Percentiles rank a stretch among this genome's conserved stretches.
Conservation (phyloP, 2,113 vertebrate genomes). For the Lethenteron reissneri region DNA sequence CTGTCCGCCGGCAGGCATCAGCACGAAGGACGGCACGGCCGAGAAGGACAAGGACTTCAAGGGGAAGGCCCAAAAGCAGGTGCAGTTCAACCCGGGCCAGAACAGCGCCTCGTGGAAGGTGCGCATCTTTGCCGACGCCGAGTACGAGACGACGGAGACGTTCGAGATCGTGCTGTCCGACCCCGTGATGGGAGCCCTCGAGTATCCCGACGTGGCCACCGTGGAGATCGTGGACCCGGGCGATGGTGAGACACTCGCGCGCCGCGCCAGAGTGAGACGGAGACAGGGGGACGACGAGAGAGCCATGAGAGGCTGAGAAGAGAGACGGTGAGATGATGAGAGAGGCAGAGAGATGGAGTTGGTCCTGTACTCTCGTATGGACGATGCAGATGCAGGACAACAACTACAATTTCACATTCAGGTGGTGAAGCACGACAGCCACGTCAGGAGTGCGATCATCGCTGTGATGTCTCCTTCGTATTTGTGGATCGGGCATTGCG, state of each 20-base stretch:
- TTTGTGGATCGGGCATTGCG: too few relatives aligned
- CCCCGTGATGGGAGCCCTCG: constrained; percentile 42
- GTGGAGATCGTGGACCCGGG: constrained; percentile 52
- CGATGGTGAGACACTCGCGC: constrained; percentile 26
- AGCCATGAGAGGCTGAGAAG: too few relatives aligned
- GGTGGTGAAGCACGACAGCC: too few relatives aligned
- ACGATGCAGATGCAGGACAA: too few relatives aligned
- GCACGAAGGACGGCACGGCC: constrained; percentile 42
- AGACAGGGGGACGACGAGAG: too few relatives aligned
- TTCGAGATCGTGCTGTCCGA: constrained; percentile 50
- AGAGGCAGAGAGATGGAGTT: too few relatives aligned
- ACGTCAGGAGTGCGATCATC: too few relatives aligned
- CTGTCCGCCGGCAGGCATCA: constrained; percentile 25
- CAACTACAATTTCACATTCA: too few relatives aligned
- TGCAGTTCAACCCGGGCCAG: constrained; percentile 53
- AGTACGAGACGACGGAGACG: constrained; percentile 48
- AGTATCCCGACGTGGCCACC: constrained; percentile 30
- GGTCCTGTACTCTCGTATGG: too few relatives aligned
- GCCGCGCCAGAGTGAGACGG: too few relatives aligned
- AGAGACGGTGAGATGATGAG: too few relatives aligned
- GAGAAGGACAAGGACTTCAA: constrained; percentile 46
- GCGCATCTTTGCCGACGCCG: constrained; percentile 39
- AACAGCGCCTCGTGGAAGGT: constrained; percentile 39
- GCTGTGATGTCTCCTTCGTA: too few relatives aligned
- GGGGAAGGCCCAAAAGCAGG: constrained; percentile 38